Conservation (phyloP, 2,888 invertebrate genomes). For the Xestia c-nigrum region DNA sequence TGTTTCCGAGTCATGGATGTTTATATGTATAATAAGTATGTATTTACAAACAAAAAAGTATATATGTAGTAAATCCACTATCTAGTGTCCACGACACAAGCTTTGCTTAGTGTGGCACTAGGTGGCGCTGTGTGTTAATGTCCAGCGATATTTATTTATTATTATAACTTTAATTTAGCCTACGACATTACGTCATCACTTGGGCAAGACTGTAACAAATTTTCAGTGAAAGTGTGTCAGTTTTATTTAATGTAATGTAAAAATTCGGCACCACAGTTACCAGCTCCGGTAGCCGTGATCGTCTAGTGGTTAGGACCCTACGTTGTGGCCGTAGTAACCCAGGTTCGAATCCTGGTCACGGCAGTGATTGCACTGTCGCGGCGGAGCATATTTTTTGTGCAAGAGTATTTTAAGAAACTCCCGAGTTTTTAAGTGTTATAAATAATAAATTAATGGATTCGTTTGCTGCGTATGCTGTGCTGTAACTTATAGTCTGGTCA, state of each 20-base stretch:
- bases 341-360: constrained; percentile 94
- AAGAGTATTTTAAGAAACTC: background rate
- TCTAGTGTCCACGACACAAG: too few relatives aligned
- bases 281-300: constrained; percentile 85
- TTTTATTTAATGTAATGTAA: background rate
- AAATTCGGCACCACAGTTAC: constrained; percentile 43
- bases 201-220: constrained; percentile 18
- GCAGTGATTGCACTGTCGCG: constrained; percentile 82
- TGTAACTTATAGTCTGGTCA: too few relatives aligned
- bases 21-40: too few relatives aligned
- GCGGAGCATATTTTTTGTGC: constrained; percentile 58
- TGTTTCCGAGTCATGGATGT: too few relatives aligned
- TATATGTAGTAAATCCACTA: too few relatives aligned
- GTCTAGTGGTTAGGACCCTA: constrained; percentile 94
- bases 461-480: background rate
- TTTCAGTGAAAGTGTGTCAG: constrained; percentile 18
- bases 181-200: background rate
- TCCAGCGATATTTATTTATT: too few relatives aligned
- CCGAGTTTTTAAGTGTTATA: background rate
- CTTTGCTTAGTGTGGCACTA: too few relatives aligned
- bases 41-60: too few relatives aligned
- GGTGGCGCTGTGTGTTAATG: too few relatives aligned
- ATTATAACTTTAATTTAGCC: background rate
- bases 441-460: background rate
- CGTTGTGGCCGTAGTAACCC: constrained; percentile 95